Percentiles rank a stretch among this genome's conserved stretches.
Conservation (phyloP, 1,140 invertebrate genomes). For the Acromyrmex echinatior region DNA sequence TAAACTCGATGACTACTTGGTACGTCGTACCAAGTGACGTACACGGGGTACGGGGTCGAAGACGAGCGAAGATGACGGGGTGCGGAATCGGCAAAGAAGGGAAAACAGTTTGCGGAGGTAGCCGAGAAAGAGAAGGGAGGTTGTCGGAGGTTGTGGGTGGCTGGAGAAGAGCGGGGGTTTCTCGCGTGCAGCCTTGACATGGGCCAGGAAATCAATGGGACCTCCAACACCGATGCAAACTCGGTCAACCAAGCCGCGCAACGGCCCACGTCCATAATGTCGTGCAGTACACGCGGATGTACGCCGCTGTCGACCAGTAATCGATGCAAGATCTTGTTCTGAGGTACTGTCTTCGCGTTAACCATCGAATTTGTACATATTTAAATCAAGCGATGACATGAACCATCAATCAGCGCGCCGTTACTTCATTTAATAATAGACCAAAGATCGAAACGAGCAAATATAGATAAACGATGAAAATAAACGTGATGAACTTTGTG, state of each 20-base stretch:
- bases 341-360: constrained; percentile 46
- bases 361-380: constrained; percentile 38
- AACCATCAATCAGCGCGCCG: constrained; percentile 7
- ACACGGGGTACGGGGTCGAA: constrained; percentile 11
- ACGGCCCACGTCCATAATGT: constrained; percentile 73
- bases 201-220: constrained; percentile 86
- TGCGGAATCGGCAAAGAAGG: background rate
- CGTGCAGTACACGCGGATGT: constrained; percentile 71
- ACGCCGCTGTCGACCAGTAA: constrained; percentile 59
- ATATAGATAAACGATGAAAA: constrained; percentile 38
- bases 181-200: constrained; percentile 86
- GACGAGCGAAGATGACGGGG: constrained; percentile 21
- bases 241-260: constrained; percentile 80
- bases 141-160: constrained; percentile 73
- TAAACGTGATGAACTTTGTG: background rate
- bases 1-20: constrained; percentile 28
- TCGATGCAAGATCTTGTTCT: constrained; percentile 69
- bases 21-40: constrained; percentile 47
- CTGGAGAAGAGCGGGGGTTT: constrained; percentile 74
- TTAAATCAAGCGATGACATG: background rate
- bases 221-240: constrained; percentile 84
- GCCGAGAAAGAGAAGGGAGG: constrained; percentile 66
- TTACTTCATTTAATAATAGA: constrained; percentile 54
- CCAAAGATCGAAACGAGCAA: constrained; percentile 41
- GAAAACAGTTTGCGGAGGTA: constrained; percentile 60